Percentiles rank a stretch among this genome's conserved stretches.
Conservation (phyloP, 1,140 invertebrate genomes). For the Drosophila sturtevanti region DNA sequence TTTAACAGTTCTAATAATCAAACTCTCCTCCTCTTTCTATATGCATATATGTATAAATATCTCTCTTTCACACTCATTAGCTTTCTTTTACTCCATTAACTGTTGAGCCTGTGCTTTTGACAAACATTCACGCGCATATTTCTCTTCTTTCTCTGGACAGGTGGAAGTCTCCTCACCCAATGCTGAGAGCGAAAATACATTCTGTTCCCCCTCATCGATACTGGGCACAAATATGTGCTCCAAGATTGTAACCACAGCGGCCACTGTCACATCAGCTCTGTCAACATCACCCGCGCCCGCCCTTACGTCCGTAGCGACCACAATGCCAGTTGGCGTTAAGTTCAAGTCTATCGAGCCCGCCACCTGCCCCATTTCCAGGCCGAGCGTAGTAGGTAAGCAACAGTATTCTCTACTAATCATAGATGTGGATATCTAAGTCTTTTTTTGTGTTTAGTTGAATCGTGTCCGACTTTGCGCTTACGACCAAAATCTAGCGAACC, state of each 20-base stretch:
- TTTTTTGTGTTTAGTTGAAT: conserved; percentile 48
- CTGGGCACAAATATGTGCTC: conserved; percentile 82
- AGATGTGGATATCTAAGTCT: neutral
- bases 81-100: neutral
- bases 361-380: neutral
- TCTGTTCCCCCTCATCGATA: conserved; percentile 81
- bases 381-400: conserved; percentile 41
- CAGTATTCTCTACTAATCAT: neutral
- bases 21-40: neutral
- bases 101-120: neutral
- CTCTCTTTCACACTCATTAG: neutral
- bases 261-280: conserved; percentile 72
- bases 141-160: conserved; percentile 36
- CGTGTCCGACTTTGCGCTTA: conserved; percentile 64
- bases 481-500: conserved; percentile 72
- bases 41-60: neutral
- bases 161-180: conserved; percentile 84
- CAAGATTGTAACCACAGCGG: conserved; percentile 76
- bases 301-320: conserved; percentile 33
- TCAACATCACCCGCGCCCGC: conserved; percentile 53
- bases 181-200: conserved; percentile 85
- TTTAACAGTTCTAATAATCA: conserved; percentile 23
- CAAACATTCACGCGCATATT: neutral
- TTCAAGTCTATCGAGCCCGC: conserved; percentile 7
- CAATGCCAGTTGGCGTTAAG: neutral